Percentiles rank a stretch among this genome's conserved stretches.
Conservation (phyloP, 2,797 vertebrate genomes). For the Fistularia commersonii region DNA sequence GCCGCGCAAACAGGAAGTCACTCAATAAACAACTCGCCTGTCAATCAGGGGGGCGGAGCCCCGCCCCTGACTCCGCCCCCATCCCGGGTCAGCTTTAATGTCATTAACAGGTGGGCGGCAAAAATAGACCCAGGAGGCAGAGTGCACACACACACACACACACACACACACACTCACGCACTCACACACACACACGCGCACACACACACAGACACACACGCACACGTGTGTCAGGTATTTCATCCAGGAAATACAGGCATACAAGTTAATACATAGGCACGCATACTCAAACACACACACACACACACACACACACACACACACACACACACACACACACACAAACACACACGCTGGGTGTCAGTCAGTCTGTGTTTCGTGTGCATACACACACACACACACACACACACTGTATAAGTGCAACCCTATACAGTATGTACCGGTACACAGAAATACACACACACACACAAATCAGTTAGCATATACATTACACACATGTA, state of each 20-base stretch:
- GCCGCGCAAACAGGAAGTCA: too few species aligned
- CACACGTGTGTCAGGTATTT: too few species aligned
- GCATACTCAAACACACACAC: too few species aligned
- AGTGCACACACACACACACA: slow-evolving; percentile 6
- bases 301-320: too few species aligned
- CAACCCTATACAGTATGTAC: too few species aligned
- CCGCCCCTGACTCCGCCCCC: slow-evolving; percentile 16
- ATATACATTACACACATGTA: background rate
- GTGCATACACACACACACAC: slow-evolving; percentile 46
- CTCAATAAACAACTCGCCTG: background rate
- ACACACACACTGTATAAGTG: slow-evolving; percentile 1
- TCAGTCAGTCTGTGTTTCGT: too few species aligned
- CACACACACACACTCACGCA: slow-evolving; percentile 3
- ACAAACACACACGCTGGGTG: background rate
- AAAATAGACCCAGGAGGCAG: slow-evolving; percentile 63
- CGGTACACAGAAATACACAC: background rate
- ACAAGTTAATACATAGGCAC: background rate
- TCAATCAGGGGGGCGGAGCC: slow-evolving; percentile 1
- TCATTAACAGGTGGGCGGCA: slow-evolving; percentile 78
- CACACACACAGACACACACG: background rate
- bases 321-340: too few species aligned
- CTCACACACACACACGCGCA: slow-evolving; percentile 7
- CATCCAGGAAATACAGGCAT: too few species aligned
- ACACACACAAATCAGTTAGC: background rate
- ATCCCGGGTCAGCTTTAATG: slow-evolving; percentile 57